Conservation (phyloP, 2,888 invertebrate species). For the Sinohyriopsis cumingii region DNA sequence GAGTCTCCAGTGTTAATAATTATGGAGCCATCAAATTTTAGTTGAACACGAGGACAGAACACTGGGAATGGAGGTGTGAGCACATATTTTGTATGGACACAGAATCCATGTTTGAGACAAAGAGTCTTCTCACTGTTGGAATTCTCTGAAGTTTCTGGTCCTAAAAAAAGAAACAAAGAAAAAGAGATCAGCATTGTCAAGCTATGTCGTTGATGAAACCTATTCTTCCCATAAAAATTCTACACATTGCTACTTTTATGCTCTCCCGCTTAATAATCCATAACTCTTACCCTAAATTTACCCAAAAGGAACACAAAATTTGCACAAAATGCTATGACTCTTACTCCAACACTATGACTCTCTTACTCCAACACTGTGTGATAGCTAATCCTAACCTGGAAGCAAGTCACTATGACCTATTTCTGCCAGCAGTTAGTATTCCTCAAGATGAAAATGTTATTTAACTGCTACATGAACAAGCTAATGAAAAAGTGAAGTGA, state of each 20-base stretch:
- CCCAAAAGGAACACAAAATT: too few relatives aligned
- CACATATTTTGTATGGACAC: conserved; percentile 92
- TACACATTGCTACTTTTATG: background rate
- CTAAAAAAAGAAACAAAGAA: conserved; percentile 9
- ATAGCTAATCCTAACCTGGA: too few relatives aligned
- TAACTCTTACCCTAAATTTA: too few relatives aligned
- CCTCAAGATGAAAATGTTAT: too few relatives aligned
- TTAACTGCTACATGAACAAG: too few relatives aligned
- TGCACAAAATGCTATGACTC: too few relatives aligned
- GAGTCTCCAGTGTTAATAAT: conserved; percentile 88
- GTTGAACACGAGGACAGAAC: conserved; percentile 66
- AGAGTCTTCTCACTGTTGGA: conserved; percentile 24
- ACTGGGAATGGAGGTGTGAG: conserved; percentile 78
- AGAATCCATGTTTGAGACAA: conserved; percentile 91
- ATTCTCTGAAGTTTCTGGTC: conserved; percentile 15
- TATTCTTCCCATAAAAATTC: background rate
- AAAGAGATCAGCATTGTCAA: background rate
- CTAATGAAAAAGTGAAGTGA: too few relatives aligned
- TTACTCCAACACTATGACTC: too few relatives aligned
- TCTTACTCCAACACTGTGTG: too few relatives aligned
- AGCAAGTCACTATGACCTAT: too few relatives aligned
- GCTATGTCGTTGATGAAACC: background rate
- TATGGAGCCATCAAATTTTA: conserved; percentile 77
- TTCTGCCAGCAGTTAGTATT: too few relatives aligned
- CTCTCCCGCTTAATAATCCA: too few relatives aligned